Base-by-base conservation (phyloP, 2,888 invertebrate species). In the Lomographa bimaculata region DNA sequence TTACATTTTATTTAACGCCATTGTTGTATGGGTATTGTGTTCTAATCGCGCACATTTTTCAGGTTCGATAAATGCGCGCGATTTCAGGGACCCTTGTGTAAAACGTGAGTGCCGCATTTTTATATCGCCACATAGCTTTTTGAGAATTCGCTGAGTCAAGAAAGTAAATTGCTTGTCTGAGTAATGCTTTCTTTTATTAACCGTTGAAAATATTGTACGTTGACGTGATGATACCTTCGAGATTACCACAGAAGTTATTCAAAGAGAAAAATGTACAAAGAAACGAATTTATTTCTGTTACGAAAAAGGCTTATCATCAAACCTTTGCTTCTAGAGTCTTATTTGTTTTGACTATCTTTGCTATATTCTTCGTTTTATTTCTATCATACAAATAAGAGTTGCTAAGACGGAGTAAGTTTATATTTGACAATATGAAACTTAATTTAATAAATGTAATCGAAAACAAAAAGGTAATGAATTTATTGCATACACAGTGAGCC, bases 141-240 rank as follows among this genome's bases (percentile, higher is more conserved):
- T 34, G 30, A 39, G 40, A 46, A 49, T 45, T 45, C 41, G 45
- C 45, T 37, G 49, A 51, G 51, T 50, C 51, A 62, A 63, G 60
- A 52, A 60, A 49, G 60, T 66, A 71, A 70, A 71, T 69, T 68
- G 64, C 72, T 65, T 61, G 56, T 61, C 61, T 76, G 73, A 77
- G 66, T 72, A 69, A 78, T 78, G 71, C 57, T 54, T 60, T 53
- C 50, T 64, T 75, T 78, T 79, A 79, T 77, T 78, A 79, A 73
- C 72, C 64, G 67, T 60, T 61, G 55, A 66, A 78, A 72, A 77
- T 75, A 72, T 75, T 67, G 58, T 64, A 48, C 60, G 49, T 63
- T 57, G 62, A 60, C 60, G 51, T 68, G 67, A 76, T 68, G 70
- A 68, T 58, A 60, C 60, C 66, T 55, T 60, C 52, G 44, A 69